phyloP scores from a whole-genome alignment of 2,888 invertebrate genomes.

The Cryptosula pallasiana region DNA sequence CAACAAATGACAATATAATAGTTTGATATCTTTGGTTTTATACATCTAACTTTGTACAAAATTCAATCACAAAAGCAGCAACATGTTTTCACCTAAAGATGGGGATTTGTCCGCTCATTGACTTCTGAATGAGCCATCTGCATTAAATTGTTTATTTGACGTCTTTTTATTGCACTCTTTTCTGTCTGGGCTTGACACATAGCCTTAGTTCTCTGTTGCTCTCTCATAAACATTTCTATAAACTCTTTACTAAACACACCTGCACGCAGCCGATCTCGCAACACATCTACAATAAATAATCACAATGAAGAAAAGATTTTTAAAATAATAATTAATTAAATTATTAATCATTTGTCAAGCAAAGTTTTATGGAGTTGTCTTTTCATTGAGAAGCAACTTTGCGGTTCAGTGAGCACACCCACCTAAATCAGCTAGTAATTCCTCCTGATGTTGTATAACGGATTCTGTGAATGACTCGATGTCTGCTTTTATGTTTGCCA shows the following conservation, averaged over 20 bases:
- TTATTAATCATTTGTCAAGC: no score
- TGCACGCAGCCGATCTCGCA: neutral
- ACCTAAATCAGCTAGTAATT: constrained; percentile 6
- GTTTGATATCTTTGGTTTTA: no score
- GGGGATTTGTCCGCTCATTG: no score
- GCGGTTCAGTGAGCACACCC: neutral
- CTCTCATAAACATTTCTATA: neutral
- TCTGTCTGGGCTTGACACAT: neutral
- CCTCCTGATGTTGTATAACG: constrained; percentile 9
- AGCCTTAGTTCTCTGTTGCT: neutral
- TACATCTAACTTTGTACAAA: no score
- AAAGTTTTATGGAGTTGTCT: no score
- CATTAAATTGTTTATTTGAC: neutral
- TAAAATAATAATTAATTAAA: no score
- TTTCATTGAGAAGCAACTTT: no score
- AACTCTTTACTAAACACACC: neutral
- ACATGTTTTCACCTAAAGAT: no score
- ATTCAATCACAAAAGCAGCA: no score
- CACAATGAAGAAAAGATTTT: no score
- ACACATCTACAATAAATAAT: neutral
- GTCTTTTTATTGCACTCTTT: neutral
- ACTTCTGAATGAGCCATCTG: constrained; percentile 3
- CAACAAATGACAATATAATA: no score
- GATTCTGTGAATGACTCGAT: constrained; percentile 13
- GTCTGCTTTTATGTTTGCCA: neutral